Percentiles rank a stretch among this genome's conserved stretches.
Conservation (phyloP, 2,113 vertebrate species). For the Prochilodus magdalenae region DNA sequence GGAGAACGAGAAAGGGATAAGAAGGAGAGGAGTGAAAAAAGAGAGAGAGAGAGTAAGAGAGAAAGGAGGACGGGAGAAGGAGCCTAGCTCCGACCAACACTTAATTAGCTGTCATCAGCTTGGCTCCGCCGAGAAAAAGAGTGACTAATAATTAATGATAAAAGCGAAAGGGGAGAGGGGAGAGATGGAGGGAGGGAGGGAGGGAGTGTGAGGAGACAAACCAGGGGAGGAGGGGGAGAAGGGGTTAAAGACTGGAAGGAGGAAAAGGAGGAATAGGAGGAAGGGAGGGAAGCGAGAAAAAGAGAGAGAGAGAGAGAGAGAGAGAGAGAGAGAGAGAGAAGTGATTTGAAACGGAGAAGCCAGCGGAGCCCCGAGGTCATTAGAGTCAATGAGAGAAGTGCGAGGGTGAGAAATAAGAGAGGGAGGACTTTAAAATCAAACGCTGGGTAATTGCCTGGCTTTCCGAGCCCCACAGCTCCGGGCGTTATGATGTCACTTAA, state of each 20-base stretch:
- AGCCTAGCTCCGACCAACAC: constrained; percentile 57
- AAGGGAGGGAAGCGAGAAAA: neutral
- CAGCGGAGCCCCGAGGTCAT: constrained; percentile 47
- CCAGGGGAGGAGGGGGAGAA: constrained; percentile 43
- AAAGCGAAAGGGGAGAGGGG: constrained; percentile 50
- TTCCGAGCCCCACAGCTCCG: constrained; percentile 40
- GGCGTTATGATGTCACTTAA: constrained; percentile 47
- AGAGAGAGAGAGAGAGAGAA: constrained; percentile 26
- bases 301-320: neutral
- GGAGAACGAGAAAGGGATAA: constrained; percentile 16
- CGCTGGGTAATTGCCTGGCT: constrained; percentile 52
- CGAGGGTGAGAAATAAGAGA: constrained; percentile 51
- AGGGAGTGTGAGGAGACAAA: constrained; percentile 43
- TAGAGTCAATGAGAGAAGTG: constrained; percentile 59
- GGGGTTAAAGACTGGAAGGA: constrained; percentile 44
- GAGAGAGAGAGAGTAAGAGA: constrained; percentile 6
- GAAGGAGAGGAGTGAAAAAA: constrained; percentile 10
- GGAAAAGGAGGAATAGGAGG: constrained; percentile 16
- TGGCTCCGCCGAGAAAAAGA: constrained; percentile 59
- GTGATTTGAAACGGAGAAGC: constrained; percentile 53
- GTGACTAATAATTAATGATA: constrained; percentile 69
- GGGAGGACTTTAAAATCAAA: constrained; percentile 53
- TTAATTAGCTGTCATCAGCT: constrained; percentile 68
- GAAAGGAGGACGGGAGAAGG: constrained; percentile 43
- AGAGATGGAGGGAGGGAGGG: no score